Base-by-base conservation (phyloP, 2,113 vertebrate species). In the Stercorarius parasiticus region DNA sequence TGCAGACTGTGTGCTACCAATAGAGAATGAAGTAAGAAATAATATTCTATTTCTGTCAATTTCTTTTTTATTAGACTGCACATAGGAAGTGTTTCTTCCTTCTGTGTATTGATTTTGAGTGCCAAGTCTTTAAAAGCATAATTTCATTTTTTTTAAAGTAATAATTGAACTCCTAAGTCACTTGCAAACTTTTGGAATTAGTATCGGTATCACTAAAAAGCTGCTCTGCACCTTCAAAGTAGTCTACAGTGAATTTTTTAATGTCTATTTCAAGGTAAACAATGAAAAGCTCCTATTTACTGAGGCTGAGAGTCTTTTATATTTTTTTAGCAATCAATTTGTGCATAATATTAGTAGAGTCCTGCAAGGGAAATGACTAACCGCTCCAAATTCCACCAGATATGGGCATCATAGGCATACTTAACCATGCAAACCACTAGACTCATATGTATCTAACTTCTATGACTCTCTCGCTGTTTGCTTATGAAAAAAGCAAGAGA, bases 1-100 rank as follows among this genome's bases (percentile, higher is more conserved):
- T 32, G 99, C 99, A 13, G 98, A 99, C 97, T 99, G 99, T 95
- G 99, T 99, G 21, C 95, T 99, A 56, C 99, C 99, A 53, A 98
- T 99, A 65, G 99, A 99, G 96, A 99, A 99, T 95, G 99, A 99
- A 98, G 99, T 99, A 95, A 98, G 98, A 95, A 80, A 80, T 55
- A 34, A 52, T 86, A 30, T 13, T 89, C 20, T 77, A 16, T 81
- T 76, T 82, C 40, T 79, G 14, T 73, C 13, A 26, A 15, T 32
- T 36, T 70, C 40, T 86, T 52, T 56, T 74, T 59, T 42, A 58
- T 77, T 71, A 52, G 45, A 43, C 15, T 18, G 30, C 38, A 64
- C 15, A 40, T 45, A 70, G 20, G 22, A 78, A 86, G 2, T 61
- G 6, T 71, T 76, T 93, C 45, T 94, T 88, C 78, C 53, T 82